A percentile compares a stretch with the other conserved stretches of the same genome.
Conservation (phyloP, 2,113 vertebrate species). For the Ptilonorhynchus violaceus region DNA sequence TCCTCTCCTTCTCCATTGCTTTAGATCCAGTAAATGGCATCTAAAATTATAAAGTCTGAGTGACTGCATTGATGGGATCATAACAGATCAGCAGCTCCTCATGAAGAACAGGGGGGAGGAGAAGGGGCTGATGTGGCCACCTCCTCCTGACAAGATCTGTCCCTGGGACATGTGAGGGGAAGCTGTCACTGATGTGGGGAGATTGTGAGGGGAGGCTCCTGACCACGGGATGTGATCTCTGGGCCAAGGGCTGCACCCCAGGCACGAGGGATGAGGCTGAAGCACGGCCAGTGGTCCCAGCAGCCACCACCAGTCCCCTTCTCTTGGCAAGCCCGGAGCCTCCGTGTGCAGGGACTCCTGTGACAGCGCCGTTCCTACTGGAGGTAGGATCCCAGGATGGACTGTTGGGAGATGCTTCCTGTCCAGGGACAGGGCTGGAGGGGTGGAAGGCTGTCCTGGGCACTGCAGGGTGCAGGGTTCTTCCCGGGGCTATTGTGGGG, state of each 20-base stretch:
- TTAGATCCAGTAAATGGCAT: not conserved
- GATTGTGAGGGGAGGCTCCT: too few relatives aligned
- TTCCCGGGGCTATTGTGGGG: fast-evolving
- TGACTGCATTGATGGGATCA: not conserved
- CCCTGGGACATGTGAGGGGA: not conserved
- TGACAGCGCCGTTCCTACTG: not conserved
- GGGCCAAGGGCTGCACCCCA: too few relatives aligned
- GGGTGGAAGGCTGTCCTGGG: not conserved
- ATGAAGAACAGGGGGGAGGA: not conserved
- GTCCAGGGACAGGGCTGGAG: not conserved
- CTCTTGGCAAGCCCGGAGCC: too few relatives aligned
- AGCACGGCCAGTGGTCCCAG: too few relatives aligned
- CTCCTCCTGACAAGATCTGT: not conserved
- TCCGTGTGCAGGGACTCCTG: too few relatives aligned
- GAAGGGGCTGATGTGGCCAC: not conserved
- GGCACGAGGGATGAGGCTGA: too few relatives aligned
- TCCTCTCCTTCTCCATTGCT: not conserved
- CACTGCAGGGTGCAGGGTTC: fast-evolving
- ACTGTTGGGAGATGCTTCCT: not conserved
- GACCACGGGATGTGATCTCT: too few relatives aligned
- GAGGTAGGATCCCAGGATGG: not conserved
- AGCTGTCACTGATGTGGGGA: too few relatives aligned
- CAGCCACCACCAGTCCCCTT: too few relatives aligned
- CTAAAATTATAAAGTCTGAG: not conserved
- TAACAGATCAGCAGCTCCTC: not conserved